These are phyloP conservation scores for Oikopleura vanhoeffeni DNA, from an alignment of 23 tunicate species.

Conservation along the genomic window DNA sequence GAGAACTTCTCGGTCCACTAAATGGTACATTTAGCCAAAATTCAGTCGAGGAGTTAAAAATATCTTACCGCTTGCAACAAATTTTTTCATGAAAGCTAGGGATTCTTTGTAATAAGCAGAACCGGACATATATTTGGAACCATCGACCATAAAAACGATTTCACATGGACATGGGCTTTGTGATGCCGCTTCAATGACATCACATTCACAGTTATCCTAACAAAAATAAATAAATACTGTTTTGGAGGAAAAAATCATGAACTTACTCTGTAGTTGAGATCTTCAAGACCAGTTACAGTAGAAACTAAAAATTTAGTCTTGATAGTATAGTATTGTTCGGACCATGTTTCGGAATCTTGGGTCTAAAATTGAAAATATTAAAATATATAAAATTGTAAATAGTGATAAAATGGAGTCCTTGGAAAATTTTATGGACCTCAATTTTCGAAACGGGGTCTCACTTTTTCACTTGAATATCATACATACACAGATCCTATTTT, in stretches of 20 bases:
- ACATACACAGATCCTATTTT: background rate
- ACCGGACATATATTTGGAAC: background rate
- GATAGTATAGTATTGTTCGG: background rate
- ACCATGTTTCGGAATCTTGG: background rate
- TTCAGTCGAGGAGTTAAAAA: too few relatives aligned
- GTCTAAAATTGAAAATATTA: too few relatives aligned
- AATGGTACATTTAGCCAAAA: too few relatives aligned
- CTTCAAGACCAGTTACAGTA: background rate
- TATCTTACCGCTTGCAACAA: too few relatives aligned
- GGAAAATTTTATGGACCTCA: too few relatives aligned
- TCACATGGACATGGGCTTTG: background rate
- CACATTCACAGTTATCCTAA: background rate
- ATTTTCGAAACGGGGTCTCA: too few relatives aligned
- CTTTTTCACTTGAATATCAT: too few relatives aligned
- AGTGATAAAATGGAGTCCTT: too few relatives aligned
- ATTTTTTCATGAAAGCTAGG: background rate
- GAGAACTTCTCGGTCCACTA: background rate
- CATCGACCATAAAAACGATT: background rate
- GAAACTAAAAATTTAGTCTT: background rate
- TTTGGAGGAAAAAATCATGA: background rate
- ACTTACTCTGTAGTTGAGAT: background rate
- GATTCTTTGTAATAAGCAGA: background rate
- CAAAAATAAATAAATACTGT: background rate
- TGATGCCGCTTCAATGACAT: background rate
- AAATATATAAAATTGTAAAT: too few relatives aligned